These are phyloP conservation scores for Rhodophaea formosa DNA, from an alignment of 2,888 invertebrate species.

Conservation along the genomic window DNA sequence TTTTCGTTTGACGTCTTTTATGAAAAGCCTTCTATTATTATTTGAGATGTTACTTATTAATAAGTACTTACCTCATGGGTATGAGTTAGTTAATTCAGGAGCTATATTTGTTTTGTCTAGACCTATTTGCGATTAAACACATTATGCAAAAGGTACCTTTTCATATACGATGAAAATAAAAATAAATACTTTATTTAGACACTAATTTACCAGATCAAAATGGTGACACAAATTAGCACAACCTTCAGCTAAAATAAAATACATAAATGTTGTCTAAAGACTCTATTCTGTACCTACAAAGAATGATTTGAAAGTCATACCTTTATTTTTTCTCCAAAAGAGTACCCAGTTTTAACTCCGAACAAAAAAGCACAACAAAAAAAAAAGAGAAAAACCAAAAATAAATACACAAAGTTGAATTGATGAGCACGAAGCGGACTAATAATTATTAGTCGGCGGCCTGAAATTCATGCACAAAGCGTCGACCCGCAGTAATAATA, in stretches of 20 bases:
- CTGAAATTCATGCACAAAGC: conserved; percentile 82
- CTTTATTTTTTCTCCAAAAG: background rate
- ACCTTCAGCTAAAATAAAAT: no score
- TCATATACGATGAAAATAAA: no score
- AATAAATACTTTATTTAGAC: no score
- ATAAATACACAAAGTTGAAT: conserved; percentile 72
- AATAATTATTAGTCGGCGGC: conserved; percentile 79
- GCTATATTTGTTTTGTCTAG: no score
- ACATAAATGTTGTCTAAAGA: no score
- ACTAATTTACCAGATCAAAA: no score
- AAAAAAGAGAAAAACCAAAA: conserved; percentile 39
- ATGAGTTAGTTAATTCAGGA: no score
- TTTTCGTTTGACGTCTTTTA: conserved; percentile 32
- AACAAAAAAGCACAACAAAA: conserved; percentile 30
- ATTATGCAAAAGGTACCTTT: no score
- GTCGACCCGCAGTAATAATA: conserved; percentile 80
- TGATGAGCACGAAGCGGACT: conserved; percentile 69
- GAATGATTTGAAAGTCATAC: background rate
- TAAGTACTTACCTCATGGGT: no score
- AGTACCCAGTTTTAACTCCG: background rate
- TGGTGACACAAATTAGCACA: no score
- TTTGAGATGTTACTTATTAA: background rate
- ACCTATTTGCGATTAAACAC: no score
- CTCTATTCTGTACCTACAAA: no score
- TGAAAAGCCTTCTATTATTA: background rate